phyloP scores from a whole-genome alignment of 2,113 vertebrate genomes.

The Ceyx margarethae region DNA sequence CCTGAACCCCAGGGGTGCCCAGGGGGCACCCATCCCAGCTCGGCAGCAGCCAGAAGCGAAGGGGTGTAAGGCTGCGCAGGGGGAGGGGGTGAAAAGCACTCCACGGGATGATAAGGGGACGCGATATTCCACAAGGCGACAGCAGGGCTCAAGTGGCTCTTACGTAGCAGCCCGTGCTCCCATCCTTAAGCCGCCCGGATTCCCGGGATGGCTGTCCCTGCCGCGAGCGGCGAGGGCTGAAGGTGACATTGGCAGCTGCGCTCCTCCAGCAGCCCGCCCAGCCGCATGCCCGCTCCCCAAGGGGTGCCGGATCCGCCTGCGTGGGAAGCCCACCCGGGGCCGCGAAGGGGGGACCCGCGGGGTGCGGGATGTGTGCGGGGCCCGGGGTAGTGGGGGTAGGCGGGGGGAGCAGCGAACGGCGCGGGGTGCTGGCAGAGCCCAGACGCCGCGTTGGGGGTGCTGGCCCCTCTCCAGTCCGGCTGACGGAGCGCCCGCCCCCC shows the following conservation, averaged over 20 bases:
- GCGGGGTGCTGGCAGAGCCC: background rate
- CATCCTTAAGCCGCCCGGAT: slow-evolving; percentile 59
- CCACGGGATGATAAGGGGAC: slow-evolving; percentile 41
- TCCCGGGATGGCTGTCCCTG: slow-evolving; percentile 57
- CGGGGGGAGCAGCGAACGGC: background rate
- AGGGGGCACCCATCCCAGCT: background rate
- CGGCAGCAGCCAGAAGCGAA: background rate
- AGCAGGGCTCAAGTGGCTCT: slow-evolving; percentile 68
- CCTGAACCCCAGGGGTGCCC: background rate
- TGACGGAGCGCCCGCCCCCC: background rate
- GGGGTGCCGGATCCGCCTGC: background rate
- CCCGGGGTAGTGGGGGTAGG: background rate
- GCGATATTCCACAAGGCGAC: slow-evolving; percentile 54
- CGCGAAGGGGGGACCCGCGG: background rate
- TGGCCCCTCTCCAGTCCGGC: background rate
- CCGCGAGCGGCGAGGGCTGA: slow-evolving; percentile 20
- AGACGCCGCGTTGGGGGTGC: background rate
- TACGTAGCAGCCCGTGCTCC: slow-evolving; percentile 54
- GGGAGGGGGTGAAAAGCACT: background rate
- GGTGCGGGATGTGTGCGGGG: background rate
- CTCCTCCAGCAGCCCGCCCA: background rate
- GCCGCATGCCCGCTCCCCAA: background rate
- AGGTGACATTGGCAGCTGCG: slow-evolving; percentile 57
- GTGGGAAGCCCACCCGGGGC: background rate
- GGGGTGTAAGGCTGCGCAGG: background rate